Percentiles rank a stretch among this genome's conserved stretches.
Conservation (phyloP, 35 echinoderm and acorn worm genomes). For the Stichopus chloronotus region DNA sequence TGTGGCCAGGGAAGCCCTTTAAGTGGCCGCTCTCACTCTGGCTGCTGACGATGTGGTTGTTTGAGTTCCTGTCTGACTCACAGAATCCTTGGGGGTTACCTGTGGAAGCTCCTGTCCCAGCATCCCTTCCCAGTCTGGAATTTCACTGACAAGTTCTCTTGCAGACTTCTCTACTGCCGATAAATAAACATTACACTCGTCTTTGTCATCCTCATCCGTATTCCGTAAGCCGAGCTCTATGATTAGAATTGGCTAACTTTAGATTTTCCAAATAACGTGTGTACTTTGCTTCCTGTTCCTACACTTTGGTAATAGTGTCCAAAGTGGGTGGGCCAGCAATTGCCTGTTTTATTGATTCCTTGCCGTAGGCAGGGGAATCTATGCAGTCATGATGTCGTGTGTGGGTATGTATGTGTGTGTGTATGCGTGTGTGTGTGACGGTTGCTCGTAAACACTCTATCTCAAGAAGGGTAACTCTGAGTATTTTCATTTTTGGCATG, state of each 20-base stretch:
- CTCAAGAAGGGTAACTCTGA: too few relatives aligned
- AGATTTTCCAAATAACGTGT: not conserved
- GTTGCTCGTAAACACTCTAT: too few relatives aligned
- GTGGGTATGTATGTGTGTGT: too few relatives aligned
- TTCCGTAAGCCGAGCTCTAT: not conserved
- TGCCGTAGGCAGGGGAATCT: too few relatives aligned
- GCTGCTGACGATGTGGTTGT: not conserved
- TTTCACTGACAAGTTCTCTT: not conserved
- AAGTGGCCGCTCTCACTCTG: not conserved
- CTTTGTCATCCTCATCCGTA: not conserved
- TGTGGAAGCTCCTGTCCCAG: not conserved
- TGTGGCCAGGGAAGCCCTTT: conserved; percentile 33
- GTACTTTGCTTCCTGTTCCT: conserved; percentile 8
- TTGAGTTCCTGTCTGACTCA: conserved; percentile 1
- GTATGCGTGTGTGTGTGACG: too few relatives aligned
- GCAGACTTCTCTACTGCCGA: not conserved
- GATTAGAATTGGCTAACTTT: not conserved
- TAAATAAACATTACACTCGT: not conserved
- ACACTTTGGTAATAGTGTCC: not conserved
- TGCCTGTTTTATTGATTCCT: not conserved
- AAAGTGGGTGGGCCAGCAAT: not conserved
- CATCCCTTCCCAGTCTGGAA: not conserved
- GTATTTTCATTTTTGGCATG: too few relatives aligned
- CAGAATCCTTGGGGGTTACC: not conserved
- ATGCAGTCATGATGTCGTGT: too few relatives aligned